Base-by-base conservation (phyloP, 2,888 invertebrate species). In the Cheilosia vernalis region DNA sequence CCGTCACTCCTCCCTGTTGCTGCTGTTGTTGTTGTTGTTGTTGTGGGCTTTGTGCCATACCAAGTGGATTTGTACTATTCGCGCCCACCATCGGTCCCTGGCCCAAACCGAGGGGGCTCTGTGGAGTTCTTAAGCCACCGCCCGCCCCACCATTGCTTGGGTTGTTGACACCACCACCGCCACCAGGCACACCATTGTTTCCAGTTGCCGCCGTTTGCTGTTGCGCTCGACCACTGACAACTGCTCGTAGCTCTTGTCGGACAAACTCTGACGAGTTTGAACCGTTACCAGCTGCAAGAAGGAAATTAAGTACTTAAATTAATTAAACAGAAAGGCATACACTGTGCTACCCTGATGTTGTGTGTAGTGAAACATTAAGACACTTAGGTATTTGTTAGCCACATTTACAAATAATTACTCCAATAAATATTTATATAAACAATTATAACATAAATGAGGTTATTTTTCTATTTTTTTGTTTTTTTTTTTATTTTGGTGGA, bases 161-260 rank as follows among this genome's bases (percentile, higher is more conserved):
- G 15, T 61, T 61, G 24, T 69, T 67, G 78, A 87, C 69, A 44
- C 87, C 89, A 51, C 87, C 89, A 19, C 88, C 89, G 15, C 90
- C 89, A 3, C 90, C 90, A 1, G 89, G 72, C 15, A 87, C 89
- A 88, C 88, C 87, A 73, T 74, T 83, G 70, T 84, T 87, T 40
- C 87, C 88, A 37, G 89, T 89, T 21, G 90, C 90, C 40, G 93
- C 93, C 42, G 90, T 89, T 55, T 90, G 90, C 84, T 92, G 91
- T 88, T 94, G 93, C 44, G 96, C 96, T 89, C 98, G 94, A 70
- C 96, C 97, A 88, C 96, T 97, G 80, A 98, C 97, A 87, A 96
- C 95, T 61, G 97, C 97, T 88, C 98, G 94, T 89, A 98, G 93
- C 93, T 98, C 97, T 93, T 98, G 97, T 90, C 97, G 95, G 88